These are phyloP conservation scores for Lutjanus erythropterus DNA, from an alignment of 2,113 vertebrate genomes.

Conservation along the genomic window DNA sequence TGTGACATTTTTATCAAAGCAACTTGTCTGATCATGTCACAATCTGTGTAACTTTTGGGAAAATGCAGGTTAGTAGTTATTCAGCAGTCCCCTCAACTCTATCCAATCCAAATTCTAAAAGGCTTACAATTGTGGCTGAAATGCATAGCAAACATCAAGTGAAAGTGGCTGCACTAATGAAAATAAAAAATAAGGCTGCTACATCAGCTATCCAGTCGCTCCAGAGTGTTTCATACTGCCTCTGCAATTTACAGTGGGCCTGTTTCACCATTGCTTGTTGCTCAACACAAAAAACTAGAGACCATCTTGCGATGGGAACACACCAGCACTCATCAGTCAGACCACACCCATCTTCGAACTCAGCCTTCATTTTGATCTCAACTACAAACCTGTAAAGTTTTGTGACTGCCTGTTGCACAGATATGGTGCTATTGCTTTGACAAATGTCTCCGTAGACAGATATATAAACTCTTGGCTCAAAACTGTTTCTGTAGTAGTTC, in stretches of 20 bases:
- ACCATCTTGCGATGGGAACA: too few species aligned
- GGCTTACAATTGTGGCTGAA: neutral
- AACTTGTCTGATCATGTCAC: neutral
- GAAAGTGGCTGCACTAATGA: constrained; percentile 9
- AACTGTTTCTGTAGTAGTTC: too few species aligned
- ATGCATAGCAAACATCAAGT: constrained; percentile 4
- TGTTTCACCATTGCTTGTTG: neutral
- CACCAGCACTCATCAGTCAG: too few species aligned
- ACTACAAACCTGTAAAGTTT: too few species aligned
- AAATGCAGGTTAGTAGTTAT: neutral
- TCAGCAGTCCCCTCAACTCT: neutral
- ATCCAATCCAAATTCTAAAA: neutral
- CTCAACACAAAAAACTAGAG: constrained; percentile 4
- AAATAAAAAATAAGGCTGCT: neutral
- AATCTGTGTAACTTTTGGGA: neutral
- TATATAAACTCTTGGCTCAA: too few species aligned
- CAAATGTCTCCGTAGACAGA: too few species aligned
- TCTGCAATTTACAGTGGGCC: constrained; percentile 7
- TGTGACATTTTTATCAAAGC: neutral
- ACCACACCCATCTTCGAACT: too few species aligned
- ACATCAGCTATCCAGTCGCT: neutral
- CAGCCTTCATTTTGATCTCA: too few species aligned
- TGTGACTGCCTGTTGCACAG: too few species aligned
- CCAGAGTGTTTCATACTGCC: constrained; percentile 16
- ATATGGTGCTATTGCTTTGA: too few species aligned